Base-by-base conservation (phyloP, 2,113 vertebrate genomes). In the Polyodon spathula region DNA sequence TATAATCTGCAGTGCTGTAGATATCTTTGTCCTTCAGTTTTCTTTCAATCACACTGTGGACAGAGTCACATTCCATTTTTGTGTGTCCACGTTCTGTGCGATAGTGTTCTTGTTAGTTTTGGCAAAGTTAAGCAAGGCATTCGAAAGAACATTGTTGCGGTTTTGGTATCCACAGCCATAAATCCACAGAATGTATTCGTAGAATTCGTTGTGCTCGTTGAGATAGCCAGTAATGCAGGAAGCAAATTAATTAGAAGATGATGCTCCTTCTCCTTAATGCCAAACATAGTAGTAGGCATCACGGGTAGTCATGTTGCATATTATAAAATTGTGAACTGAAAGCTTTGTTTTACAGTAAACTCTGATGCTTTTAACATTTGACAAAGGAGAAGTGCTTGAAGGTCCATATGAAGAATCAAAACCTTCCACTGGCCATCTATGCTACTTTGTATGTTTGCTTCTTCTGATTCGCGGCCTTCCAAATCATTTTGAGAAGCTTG, bases 311-410 rank as follows among this genome's bases (percentile, higher is more conserved):
- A 61, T 42, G 53, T 51, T 40, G 16, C 40, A 61, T 2, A 66
- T 2, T 0, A 27, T 51, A 11, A 66, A 55, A 17, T 66, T 66
- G 41, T 56, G 63, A 2, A 66, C 37, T 1, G 40, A 16, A 6
- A 67, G 50, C 15, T 66, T 66, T 57, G 60, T 59, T 38, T 63
- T 63, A n/a, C 55, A 56, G 15, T 63, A 67, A 4, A 63, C 4
- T 11, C 52, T 2, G 41, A 63, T 4, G 52, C 52, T 8, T 63
- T 55, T 7, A 63, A 14, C 41, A 4, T 60, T n/a, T 51, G 57
- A 53, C 57, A 63, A 5, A 63, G 50, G 8, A 66, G 54, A 27
- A 67, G 50, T 7, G 61, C 43, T 60, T 65, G 64, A 6, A 60
- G 41, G n/a, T 60, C 63, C 63, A 65, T 56, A n/a, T 54, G 6